These are phyloP conservation scores for Procavia capensis DNA, from an alignment of 2,113 vertebrate species.

Conservation along the genomic window DNA sequence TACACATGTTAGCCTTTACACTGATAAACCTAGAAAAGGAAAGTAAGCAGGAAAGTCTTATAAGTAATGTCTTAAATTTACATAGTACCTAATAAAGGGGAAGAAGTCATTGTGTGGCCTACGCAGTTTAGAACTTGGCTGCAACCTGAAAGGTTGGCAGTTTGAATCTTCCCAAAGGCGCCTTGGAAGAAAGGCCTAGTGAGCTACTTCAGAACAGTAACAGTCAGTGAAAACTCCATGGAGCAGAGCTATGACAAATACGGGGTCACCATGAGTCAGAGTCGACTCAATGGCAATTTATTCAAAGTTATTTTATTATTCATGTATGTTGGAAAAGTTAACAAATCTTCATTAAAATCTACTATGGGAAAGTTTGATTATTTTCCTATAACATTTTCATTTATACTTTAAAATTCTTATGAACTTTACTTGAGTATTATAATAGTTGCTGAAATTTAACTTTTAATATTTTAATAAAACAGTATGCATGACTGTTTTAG, in stretches of 20 bases:
- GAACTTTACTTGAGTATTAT: constrained; percentile 4
- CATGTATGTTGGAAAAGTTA: neutral
- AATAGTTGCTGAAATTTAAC: neutral
- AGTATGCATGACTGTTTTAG: too few relatives aligned
- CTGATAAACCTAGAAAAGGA: neutral
- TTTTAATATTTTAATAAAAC: constrained; percentile 36
- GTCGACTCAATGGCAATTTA: too few relatives aligned
- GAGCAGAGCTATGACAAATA: too few relatives aligned
- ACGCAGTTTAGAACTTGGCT: too few relatives aligned
- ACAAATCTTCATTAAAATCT: neutral
- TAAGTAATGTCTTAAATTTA: neutral
- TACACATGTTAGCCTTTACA: rapidly evolving
- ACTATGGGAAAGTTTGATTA: neutral
- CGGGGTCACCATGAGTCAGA: too few relatives aligned
- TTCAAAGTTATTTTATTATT: neutral
- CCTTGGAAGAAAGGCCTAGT: too few relatives aligned
- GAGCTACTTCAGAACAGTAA: too few relatives aligned
- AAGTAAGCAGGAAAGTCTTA: neutral
- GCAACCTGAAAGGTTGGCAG: too few relatives aligned
- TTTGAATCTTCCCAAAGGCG: too few relatives aligned
- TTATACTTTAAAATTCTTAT: neutral
- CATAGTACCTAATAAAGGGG: too few relatives aligned
- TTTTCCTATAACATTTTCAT: neutral
- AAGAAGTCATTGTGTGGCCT: too few relatives aligned
- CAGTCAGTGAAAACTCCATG: too few relatives aligned